Base-by-base conservation (phyloP, 2,797 vertebrate genomes). In the Notoglanidium macrostoma region DNA sequence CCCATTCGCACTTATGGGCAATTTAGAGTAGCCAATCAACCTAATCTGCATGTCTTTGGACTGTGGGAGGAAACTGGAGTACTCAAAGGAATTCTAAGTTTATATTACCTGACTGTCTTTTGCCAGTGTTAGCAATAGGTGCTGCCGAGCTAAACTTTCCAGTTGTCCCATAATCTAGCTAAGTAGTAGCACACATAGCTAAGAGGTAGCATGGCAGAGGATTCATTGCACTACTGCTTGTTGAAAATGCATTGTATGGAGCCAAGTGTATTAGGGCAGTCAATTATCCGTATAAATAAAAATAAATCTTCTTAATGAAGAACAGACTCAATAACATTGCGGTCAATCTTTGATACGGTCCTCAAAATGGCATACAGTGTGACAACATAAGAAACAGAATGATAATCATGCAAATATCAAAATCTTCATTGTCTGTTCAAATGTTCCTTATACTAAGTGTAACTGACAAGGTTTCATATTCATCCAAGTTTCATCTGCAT, bases 401-500 rank as follows among this genome's bases (percentile, higher is more conserved):
- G 26, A 82, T 19, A 87, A 57, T 10, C 59, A 21, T 46, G 23
- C 54, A 21, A 70, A 46, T 55, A 49, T 65, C 29, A 51, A 23
- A 59, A 55, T 61, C 72, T 68, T 17, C 35, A 68, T 46, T 59
- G 29, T 23, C 5, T 35, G 14, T 61, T 76, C 15, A 59, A 68
- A 74, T 85, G 40, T 61, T 51, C 40, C 49, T 76, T 63, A 63
- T 40, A 63, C 51, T 15, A 78, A 35, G 35, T 44, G 14, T 21
- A 77, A 67, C 7, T 54, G 70, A 83, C 80, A 67, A 32, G 70
- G 26, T 59, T 59, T 84, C 12, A 35, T 40, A 87, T 23, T 8
- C 59, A 78, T 55, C 65, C 23, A 72, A 55, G 78, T 74, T 46
- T 70, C 77, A 74, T 65, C 40, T 63, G 44, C 17, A 87, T 85